Evolutionary conservation across 1,140 invertebrate genomes (phyloP).

Genomic region (Drosophila setifemur): DNA sequence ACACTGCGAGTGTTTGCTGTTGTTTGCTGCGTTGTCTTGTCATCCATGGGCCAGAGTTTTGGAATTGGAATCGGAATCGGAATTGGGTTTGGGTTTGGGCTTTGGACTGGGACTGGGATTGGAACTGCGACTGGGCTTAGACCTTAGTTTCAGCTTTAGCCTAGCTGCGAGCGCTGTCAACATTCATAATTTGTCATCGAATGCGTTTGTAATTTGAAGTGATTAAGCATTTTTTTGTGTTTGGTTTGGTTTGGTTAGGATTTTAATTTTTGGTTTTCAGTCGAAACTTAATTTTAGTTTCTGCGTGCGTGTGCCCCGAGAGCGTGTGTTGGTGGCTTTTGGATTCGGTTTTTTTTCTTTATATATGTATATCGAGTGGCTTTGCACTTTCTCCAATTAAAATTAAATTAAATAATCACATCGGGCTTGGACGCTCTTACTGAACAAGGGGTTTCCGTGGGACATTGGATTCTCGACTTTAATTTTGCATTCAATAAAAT

Average conservation of each 20-base stretch:
- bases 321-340: no score
- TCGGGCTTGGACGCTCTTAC: conserved; percentile 10
- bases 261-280: conserved; percentile 26
- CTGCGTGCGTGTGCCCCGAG: conserved; percentile 15
- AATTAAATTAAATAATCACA: conserved; percentile 74
- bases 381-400: conserved; percentile 79
- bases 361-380: conserved; percentile 25
- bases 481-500: no score
- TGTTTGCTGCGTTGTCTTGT: conserved; percentile 57
- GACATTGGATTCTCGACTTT: not conserved
- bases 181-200: conserved; percentile 76
- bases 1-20: conserved; percentile 64
- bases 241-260: conserved; percentile 40
- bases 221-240: conserved; percentile 60
- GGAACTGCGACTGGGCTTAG: not conserved
- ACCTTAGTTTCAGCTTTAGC: conserved; percentile 12
- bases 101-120: not conserved
- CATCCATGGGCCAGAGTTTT: not conserved
- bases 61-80: not conserved
- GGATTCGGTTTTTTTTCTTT: conserved; percentile 13
- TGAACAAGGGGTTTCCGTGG: not conserved
- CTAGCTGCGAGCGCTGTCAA: conserved; percentile 41
- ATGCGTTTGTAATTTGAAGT: conserved; percentile 72
- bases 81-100: not conserved
- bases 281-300: conserved; percentile 37